Conservation (phyloP, 2,888 invertebrate genomes). For the Boloria selene region DNA sequence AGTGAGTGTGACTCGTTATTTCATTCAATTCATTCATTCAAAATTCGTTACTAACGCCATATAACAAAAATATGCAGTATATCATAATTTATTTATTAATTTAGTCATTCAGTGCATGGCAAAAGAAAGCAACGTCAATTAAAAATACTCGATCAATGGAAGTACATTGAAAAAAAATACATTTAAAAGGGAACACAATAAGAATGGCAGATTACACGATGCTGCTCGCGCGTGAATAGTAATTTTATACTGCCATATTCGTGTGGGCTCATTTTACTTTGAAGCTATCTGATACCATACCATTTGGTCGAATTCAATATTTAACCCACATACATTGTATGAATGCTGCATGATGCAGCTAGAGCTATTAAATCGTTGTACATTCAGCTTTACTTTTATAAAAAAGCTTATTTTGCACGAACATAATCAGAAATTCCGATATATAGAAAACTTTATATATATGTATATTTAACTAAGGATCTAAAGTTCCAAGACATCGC, state of each 20-base stretch:
- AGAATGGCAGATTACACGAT: slow-evolving; percentile 21
- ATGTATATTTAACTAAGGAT: neutral
- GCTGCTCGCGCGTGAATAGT: slow-evolving; percentile 26
- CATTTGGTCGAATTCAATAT: slow-evolving; percentile 23
- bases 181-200: slow-evolving; percentile 20
- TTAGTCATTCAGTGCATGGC: neutral
- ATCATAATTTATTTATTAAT: neutral
- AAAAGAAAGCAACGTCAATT: slow-evolving; percentile 5
- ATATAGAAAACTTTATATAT: too few species aligned
- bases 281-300: slow-evolving; percentile 25
- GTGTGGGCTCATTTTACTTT: slow-evolving; percentile 24
- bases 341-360: neutral
- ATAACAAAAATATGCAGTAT: too few species aligned
- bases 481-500: neutral
- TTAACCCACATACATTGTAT: slow-evolving; percentile 19
- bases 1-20: too few species aligned
- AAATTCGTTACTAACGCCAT: too few species aligned
- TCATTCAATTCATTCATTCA: too few species aligned
- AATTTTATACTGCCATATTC: slow-evolving; percentile 29
- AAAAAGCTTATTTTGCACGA: too few species aligned
- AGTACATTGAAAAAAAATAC: slow-evolving; percentile 1
- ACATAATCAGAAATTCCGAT: neutral
- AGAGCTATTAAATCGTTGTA: neutral
- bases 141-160: neutral
- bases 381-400: neutral